A percentile compares a stretch with the other conserved stretches of the same genome.
These are phyloP conservation scores for Drosophila peninsularis DNA, from an alignment of 2,888 invertebrate species.

Conservation along the genomic window DNA sequence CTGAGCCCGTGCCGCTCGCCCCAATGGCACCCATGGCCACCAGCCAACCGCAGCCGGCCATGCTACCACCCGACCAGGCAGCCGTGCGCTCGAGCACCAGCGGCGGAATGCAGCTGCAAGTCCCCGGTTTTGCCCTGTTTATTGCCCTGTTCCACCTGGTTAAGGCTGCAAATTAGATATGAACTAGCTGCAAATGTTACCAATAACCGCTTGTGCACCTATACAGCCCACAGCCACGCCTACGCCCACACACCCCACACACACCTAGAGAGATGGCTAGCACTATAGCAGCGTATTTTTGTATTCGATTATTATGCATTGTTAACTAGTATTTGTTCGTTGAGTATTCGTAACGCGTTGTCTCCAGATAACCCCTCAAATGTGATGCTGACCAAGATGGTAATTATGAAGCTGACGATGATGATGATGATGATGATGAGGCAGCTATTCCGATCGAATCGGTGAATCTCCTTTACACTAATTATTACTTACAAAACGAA, in stretches of 20 bases:
- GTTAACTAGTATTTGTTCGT: slow-evolving; percentile 38
- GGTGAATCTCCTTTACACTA: slow-evolving; percentile 44
- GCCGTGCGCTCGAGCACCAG: slow-evolving; percentile 58
- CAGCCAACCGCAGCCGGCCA: slow-evolving; percentile 52
- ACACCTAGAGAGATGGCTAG: neutral
- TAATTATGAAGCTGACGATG: slow-evolving; percentile 4
- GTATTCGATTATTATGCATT: slow-evolving; percentile 24
- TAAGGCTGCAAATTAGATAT: slow-evolving; percentile 38
- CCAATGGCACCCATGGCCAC: slow-evolving; percentile 73
- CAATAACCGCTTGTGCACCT: slow-evolving; percentile 26
- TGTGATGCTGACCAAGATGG: slow-evolving; percentile 40
- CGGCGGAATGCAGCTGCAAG: slow-evolving; percentile 12
- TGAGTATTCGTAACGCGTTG: slow-evolving; percentile 36
- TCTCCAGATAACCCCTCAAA: slow-evolving; percentile 27
- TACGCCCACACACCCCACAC: neutral
- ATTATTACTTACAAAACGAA: slow-evolving; percentile 7
- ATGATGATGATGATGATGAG: slow-evolving; percentile 1
- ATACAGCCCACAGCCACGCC: neutral
- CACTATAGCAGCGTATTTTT: slow-evolving; percentile 26
- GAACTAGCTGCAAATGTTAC: slow-evolving; percentile 26
- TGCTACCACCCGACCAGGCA: slow-evolving; percentile 68
- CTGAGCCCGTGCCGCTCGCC: slow-evolving; percentile 62
- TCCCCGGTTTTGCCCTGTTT: slow-evolving; percentile 10
- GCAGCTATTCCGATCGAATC: slow-evolving; percentile 21
- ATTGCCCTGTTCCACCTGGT: slow-evolving; percentile 20